These are phyloP conservation scores for Limonius californicus DNA, from an alignment of 1,140 invertebrate species.

Conservation along the genomic window DNA sequence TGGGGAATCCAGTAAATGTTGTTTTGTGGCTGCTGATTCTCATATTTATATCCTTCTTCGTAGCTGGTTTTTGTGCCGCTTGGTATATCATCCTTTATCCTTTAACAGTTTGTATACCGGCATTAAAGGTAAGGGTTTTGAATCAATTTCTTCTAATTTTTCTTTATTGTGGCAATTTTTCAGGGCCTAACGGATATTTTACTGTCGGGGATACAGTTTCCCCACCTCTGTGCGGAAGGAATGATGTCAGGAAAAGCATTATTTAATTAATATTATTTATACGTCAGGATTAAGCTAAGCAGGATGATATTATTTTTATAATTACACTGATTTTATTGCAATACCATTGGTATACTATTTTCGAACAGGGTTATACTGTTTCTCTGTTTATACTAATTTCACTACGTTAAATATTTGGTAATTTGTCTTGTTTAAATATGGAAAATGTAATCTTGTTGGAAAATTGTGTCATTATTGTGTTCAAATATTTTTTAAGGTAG, in stretches of 20 bases:
- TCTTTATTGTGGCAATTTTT: constrained; percentile 29
- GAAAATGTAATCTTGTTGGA: no score
- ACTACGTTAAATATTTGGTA: no score
- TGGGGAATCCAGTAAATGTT: constrained; percentile 59
- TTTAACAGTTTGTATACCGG: constrained; percentile 66
- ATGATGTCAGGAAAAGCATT: constrained; percentile 49
- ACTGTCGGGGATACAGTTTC: constrained; percentile 64
- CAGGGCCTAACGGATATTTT: constrained; percentile 65
- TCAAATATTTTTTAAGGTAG: no score
- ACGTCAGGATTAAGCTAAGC: no score
- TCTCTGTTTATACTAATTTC: no score
- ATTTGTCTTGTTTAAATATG: no score
- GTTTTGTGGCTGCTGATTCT: constrained; percentile 76
- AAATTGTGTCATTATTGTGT: no score
- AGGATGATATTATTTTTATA: no score
- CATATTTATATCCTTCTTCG: constrained; percentile 68
- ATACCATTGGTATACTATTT: no score
- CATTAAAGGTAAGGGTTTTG: constrained; percentile 50
- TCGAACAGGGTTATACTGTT: no score
- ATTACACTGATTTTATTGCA: no score
- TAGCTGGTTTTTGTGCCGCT: constrained; percentile 69
- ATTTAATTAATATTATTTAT: background rate
- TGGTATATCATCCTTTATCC: constrained; percentile 70
- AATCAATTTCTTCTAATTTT: constrained; percentile 17
- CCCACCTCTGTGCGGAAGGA: constrained; percentile 60